A percentile compares a stretch with the other conserved stretches of the same genome.
Evolutionary conservation across 2,888 invertebrate species (phyloP).

Genomic region (Dysmachus trigonus): DNA sequence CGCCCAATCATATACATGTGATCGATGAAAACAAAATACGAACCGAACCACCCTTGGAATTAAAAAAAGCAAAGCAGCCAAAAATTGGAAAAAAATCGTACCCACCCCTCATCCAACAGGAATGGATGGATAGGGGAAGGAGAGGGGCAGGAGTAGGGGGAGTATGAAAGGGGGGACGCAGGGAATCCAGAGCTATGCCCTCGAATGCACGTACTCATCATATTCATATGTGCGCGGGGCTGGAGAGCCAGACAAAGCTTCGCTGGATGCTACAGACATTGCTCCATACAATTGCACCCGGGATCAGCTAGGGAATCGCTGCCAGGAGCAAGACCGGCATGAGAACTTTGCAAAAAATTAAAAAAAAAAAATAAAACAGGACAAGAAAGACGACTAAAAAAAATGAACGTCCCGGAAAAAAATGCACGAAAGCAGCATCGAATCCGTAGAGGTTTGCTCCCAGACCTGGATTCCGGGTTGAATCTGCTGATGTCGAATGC

Average conservation of each 20-base stretch:
- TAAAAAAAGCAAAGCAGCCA: slow-evolving; percentile 20
- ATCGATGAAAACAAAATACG: slow-evolving; percentile 51
- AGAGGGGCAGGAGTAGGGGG: not conserved
- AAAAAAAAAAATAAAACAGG: not conserved
- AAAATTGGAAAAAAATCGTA: slow-evolving; percentile 14
- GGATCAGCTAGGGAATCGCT: not conserved
- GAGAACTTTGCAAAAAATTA: not conserved
- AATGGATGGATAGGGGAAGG: not conserved
- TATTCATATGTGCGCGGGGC: slow-evolving; percentile 19
- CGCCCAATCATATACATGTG: slow-evolving; percentile 50
- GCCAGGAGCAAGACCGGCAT: not conserved
- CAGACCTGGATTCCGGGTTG: not conserved
- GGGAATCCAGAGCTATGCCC: not conserved
- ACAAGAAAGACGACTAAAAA: not conserved
- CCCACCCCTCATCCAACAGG: not conserved
- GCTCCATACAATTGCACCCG: slow-evolving; percentile 20
- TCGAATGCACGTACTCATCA: not conserved
- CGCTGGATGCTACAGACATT: not conserved
- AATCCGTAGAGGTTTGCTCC: not conserved
- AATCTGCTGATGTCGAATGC: not conserved
- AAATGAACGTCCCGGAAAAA: not conserved
- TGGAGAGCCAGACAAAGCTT: not conserved
- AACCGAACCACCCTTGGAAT: slow-evolving; percentile 15
- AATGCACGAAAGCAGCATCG: not conserved
- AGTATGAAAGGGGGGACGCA: not conserved